These are phyloP conservation scores for Cephalotes varians DNA, from an alignment of 2,888 invertebrate species.

Conservation along the genomic window DNA sequence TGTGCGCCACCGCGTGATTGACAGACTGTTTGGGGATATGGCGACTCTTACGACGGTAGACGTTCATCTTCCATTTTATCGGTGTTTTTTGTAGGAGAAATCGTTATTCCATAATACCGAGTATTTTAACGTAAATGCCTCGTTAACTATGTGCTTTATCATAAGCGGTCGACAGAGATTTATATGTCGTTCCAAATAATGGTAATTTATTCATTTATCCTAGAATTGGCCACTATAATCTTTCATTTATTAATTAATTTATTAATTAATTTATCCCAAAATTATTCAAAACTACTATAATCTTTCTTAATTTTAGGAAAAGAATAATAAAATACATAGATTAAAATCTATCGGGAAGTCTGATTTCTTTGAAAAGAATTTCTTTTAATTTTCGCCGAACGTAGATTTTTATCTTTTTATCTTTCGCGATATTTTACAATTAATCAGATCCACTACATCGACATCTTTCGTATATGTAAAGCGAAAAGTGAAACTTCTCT, in stretches of 20 bases:
- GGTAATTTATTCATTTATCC: conserved; percentile 16
- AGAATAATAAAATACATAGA: neutral
- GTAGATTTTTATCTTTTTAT: neutral
- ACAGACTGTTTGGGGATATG: conserved; percentile 44
- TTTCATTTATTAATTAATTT: no score
- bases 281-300: neutral
- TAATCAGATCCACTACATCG: neutral
- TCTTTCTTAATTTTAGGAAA: neutral
- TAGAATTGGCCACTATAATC: neutral
- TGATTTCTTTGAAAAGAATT: neutral
- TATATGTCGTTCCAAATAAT: neutral
- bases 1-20: conserved; percentile 47
- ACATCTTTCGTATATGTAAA: conserved; percentile 8
- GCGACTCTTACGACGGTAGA: neutral
- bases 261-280: conserved; percentile 17
- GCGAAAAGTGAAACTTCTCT: conserved; percentile 13
- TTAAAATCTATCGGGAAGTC: neutral
- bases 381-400: neutral
- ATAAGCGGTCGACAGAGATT: neutral
- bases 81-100: neutral
- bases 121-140: conserved; percentile 8
- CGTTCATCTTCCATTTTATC: conserved; percentile 23
- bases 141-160: conserved; percentile 29
- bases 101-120: conserved; percentile 34
- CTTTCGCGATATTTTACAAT: neutral